These are phyloP conservation scores for Spilogale gracilis DNA, from an alignment of 2,113 vertebrate genomes.

Conservation along the genomic window DNA sequence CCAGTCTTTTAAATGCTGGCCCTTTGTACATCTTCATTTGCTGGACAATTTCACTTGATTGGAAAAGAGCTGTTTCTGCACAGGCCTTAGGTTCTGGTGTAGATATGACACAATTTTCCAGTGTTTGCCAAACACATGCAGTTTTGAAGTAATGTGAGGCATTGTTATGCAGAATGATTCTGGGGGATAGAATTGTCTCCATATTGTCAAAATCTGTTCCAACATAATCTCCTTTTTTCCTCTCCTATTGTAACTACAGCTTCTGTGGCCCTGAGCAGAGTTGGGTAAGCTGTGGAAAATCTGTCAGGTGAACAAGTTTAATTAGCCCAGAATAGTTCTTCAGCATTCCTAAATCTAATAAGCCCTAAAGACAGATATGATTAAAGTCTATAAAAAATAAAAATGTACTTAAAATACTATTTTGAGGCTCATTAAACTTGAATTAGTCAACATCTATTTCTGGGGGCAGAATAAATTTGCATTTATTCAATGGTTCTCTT, in stretches of 20 bases:
- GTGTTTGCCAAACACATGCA: background rate
- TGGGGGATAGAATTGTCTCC: background rate
- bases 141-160: background rate
- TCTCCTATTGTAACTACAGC: background rate
- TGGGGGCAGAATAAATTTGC: slow-evolving; percentile 70
- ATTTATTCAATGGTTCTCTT: slow-evolving; percentile 71
- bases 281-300: background rate
- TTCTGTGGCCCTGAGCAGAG: slow-evolving; percentile 13
- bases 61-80: background rate
- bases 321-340: slow-evolving; percentile 67
- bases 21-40: background rate
- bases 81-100: background rate
- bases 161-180: background rate
- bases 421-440: slow-evolving; percentile 82
- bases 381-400: slow-evolving; percentile 76
- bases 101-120: background rate
- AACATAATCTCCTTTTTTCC: background rate
- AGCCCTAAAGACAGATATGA: slow-evolving; percentile 76
- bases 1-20: background rate
- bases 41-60: background rate
- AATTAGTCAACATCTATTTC: slow-evolving; percentile 79
- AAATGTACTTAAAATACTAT: slow-evolving; percentile 79
- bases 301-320: slow-evolving; percentile 69
- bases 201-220: slow-evolving; percentile 52
- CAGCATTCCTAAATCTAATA: slow-evolving; percentile 48